A percentile compares a stretch with the other conserved stretches of the same genome.
These are phyloP conservation scores for Lepidocolaptes lacrymiger DNA, from an alignment of 2,797 vertebrate species.

Conservation along the genomic window DNA sequence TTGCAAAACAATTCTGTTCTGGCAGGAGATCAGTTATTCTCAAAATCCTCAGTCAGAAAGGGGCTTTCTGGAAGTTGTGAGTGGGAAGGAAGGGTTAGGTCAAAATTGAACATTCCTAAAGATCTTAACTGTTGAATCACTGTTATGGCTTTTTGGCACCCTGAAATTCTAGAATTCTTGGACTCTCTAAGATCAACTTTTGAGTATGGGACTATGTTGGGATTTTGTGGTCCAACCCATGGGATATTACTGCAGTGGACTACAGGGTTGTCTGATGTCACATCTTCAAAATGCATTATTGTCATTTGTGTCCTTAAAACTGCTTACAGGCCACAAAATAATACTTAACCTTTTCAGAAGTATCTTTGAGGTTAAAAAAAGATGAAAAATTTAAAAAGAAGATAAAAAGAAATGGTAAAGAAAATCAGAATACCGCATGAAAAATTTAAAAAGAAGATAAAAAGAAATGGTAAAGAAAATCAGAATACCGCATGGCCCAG, in stretches of 20 bases:
- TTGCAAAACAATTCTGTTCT: constrained; percentile 49
- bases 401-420: background rate
- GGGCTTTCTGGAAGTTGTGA: constrained; percentile 8
- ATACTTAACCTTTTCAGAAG: background rate
- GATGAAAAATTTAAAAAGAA: background rate
- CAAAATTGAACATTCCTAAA: constrained; percentile 48
- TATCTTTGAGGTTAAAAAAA: background rate
- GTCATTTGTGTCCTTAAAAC: background rate
- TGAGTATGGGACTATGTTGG: background rate
- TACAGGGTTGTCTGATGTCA: background rate
- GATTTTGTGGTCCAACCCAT: background rate
- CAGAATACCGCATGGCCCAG: background rate
- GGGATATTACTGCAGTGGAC: background rate
- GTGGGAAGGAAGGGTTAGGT: constrained; percentile 22
- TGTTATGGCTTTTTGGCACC: background rate
- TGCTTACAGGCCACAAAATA: background rate
- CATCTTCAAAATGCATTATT: background rate
- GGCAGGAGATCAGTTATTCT: constrained; percentile 62
- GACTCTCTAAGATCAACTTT: background rate
- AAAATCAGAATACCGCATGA: background rate
- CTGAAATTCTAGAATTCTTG: background rate
- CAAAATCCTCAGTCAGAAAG: constrained; percentile 18
- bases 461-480: background rate
- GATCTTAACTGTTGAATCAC: constrained; percentile 43
- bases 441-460: background rate